These are phyloP conservation scores for Montipora efflorescens DNA, from an alignment of 64 coral and sea anemone genomes.

Conservation along the genomic window DNA sequence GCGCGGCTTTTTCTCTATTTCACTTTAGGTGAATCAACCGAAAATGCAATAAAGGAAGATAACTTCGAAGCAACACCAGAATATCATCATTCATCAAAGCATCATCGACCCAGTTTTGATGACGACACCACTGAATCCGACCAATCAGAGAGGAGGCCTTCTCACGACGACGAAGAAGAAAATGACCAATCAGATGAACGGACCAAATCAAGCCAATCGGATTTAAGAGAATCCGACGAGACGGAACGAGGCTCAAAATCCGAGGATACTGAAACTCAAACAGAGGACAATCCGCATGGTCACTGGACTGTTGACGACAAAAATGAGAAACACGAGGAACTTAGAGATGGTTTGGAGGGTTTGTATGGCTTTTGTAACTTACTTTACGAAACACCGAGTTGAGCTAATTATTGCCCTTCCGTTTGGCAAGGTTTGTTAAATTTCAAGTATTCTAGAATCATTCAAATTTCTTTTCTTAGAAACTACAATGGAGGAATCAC, in stretches of 20 bases:
- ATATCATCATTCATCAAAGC: not conserved
- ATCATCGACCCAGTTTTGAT: not conserved
- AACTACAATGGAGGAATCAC: not conserved
- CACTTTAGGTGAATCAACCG: not conserved
- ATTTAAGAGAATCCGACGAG: constrained; percentile 8
- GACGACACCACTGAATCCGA: not conserved
- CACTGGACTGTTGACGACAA: not conserved
- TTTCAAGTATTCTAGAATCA: not conserved
- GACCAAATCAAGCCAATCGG: not conserved
- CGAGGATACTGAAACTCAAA: not conserved
- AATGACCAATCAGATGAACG: not conserved
- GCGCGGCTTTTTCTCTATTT: not conserved
- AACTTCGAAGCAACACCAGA: not conserved
- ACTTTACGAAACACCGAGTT: not conserved
- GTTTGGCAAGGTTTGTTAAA: too few relatives aligned
- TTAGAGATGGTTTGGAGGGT: constrained; percentile 49
- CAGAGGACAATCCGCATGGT: not conserved
- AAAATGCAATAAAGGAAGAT: constrained; percentile 42
- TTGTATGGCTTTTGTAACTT: not conserved
- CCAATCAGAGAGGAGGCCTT: not conserved
- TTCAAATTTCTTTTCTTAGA: not conserved
- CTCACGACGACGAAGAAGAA: not conserved
- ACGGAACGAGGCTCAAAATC: not conserved
- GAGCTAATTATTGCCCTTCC: too few relatives aligned
- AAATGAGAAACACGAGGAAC: constrained; percentile 36